Evolutionary conservation across 2,797 vertebrate genomes (phyloP).

Genomic region (Syncerus caffer): DNA sequence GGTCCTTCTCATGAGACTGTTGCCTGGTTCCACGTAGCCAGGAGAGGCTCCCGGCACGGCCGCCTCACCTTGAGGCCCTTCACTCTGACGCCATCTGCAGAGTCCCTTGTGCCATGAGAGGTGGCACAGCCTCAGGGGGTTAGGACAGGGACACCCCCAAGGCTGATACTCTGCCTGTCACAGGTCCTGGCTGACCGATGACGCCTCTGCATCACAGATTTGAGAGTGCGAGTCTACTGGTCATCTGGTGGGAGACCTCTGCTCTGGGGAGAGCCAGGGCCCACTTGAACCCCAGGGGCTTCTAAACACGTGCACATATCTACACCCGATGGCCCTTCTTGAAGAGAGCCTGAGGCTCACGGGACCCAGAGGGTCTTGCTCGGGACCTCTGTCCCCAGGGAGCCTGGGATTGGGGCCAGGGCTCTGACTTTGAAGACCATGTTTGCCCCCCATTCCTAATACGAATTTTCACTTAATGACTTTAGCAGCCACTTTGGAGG

Average conservation of each 20-base stretch:
- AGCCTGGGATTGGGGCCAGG: not conserved
- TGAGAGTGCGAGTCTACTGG: not conserved
- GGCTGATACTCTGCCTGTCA: not conserved
- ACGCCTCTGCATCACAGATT: not conserved
- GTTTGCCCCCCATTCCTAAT: not conserved
- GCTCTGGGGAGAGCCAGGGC: not conserved
- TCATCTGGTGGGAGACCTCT: not conserved
- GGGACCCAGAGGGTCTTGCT: not conserved
- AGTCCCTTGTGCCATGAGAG: not conserved
- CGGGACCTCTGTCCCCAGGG: not conserved
- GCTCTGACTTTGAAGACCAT: not conserved
- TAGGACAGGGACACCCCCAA: not conserved
- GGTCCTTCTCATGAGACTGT: fast-evolving
- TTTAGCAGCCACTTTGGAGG: not conserved
- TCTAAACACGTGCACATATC: not conserved
- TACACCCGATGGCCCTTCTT: not conserved
- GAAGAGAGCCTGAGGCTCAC: not conserved
- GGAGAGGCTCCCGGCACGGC: not conserved
- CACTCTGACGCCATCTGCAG: not conserved
- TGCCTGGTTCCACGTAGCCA: not conserved
- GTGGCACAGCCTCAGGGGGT: not conserved
- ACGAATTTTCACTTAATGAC: not conserved
- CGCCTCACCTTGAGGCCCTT: not conserved
- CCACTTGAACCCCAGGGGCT: not conserved
- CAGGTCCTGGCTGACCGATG: not conserved